Base-by-base conservation (phyloP, 1,140 invertebrate species). In the Sarcophaga peregrina region DNA sequence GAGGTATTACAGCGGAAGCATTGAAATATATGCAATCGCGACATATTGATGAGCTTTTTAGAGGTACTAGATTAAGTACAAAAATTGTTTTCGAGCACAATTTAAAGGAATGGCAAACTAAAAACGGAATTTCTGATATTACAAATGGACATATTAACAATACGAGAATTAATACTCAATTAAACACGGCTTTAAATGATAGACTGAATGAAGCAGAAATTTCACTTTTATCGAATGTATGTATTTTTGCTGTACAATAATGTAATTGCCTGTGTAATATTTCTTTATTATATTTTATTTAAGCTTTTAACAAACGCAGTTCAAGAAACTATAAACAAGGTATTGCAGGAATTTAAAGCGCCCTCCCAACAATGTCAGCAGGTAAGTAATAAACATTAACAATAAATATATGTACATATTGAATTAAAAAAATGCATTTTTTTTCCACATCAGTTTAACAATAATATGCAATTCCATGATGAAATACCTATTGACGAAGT, bases 41-140 rank as follows among this genome's bases (percentile, higher is more conserved):
- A 11, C 75, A 78, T 50, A 78, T 78, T 25, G 75, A 78, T 78
- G 75, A 78, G 50, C 37, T 78, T 52, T 78, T 78, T 78, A 48
- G 50, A 13, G 75, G 47, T 8, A 78, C 48, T 3, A 11, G 17
- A 5, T 25, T 78, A 9, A 8, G 20, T 25, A 50, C 48, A 20
- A 78, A 78, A 78, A 78, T 78, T 11, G 11, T 78, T 20, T 78
- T 78, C 15, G 75, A 78, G 50, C 75, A 78, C 20, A n/a, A 20
- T 25, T 20, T 78, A 52, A 50, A 20, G 8, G 75, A 78, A 52
- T 78, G 75, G 75, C 75, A 78, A 50, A 50, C 50, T 68, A 68
- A 68, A 68, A 25, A 25, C 3, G 62, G n/a, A 68, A 68, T 6
- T 68, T 68, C 8, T 68, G 62, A 78, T 50, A 3, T n/a, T n/a